Evolutionary conservation across 2,888 invertebrate genomes (phyloP), one percentile per base, ranked within the genome.

Genomic region (Agapostemon virescens): DNA sequence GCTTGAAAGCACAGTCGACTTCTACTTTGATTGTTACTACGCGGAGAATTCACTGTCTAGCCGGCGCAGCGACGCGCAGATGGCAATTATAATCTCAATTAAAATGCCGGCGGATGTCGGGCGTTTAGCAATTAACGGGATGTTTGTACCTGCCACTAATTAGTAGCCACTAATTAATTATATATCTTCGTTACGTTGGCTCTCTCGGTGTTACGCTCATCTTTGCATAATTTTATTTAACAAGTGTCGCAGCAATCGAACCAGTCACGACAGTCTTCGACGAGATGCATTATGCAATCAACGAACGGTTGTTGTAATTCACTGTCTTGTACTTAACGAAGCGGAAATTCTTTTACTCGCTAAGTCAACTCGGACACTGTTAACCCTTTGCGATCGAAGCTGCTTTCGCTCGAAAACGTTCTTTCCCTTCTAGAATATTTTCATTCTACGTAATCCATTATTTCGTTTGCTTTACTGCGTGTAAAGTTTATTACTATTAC

Each of bases 121-220:
- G 75, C 82, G 76, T 78, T 82, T 78, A 68, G 77, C 80, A 83
- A 82, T 81, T 84, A 85, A 73, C 84, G 72, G 69, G 69, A 69
- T 73, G 74, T 80, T 84, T 77, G 79, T 73, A 67, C 72, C 68
- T 77, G 76, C 74, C 78, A 74, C 80, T 83, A 85, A 85, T 61
- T 61, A 61, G 58, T 85, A 61, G 58, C 76, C 78, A 74, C 78
- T 83, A 85, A 85, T 85, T 83, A 85, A 85, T 85, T 84, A 84
- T 80, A 74, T 68, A 74, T 73, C 73, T 79, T 84, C 74, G 84
- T 82, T 79, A 75, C 45, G 64, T 58, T 45, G 36, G n/a, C 33
- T 45, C 23, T 52, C 26, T 33, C 52, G 58, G 52, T 66, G 42
- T 67, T 81, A 63, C 71, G 77, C 68, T 71, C 68, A 52, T 77